Conservation (phyloP, 2,888 invertebrate genomes). For the Amiota communis region DNA sequence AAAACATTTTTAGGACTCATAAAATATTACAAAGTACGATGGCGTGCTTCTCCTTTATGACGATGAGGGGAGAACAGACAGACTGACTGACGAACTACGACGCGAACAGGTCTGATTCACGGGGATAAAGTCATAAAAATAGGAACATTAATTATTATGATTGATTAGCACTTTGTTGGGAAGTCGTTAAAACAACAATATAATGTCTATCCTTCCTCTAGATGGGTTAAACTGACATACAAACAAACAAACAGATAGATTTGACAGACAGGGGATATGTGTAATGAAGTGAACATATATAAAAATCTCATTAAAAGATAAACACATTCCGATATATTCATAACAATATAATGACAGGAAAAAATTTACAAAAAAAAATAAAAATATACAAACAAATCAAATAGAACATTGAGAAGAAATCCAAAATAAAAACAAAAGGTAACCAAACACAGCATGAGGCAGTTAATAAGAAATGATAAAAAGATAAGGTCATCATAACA, state of each 20-base stretch:
- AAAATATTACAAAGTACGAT: slow-evolving; percentile 1
- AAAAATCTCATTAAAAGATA: slow-evolving; percentile 25
- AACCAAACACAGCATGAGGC: slow-evolving; percentile 4
- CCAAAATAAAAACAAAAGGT: not conserved
- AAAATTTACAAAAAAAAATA: not conserved
- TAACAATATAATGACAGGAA: not conserved
- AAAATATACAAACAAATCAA: not conserved
- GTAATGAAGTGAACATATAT: too few relatives aligned
- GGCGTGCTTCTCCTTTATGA: not conserved
- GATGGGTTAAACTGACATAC: not conserved
- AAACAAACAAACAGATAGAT: not conserved
- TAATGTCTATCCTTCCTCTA: not conserved
- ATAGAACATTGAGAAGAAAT: too few relatives aligned
- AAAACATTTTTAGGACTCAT: slow-evolving; percentile 9
- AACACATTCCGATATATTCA: slow-evolving; percentile 15
- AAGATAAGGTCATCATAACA: slow-evolving; percentile 27
- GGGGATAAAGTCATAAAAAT: slow-evolving; percentile 25
- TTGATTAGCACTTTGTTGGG: slow-evolving; percentile 20
- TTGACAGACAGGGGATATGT: not conserved
- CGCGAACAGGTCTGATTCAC: not conserved
- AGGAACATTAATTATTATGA: slow-evolving; percentile 26
- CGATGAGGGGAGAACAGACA: not conserved
- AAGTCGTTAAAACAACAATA: slow-evolving; percentile 1
- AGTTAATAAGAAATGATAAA: slow-evolving; percentile 17
- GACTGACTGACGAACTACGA: not conserved